Evolutionary conservation across 2,888 invertebrate genomes (phyloP), one percentile per base, ranked within the genome.

Genomic region (Pristionchus mayeri): DNA sequence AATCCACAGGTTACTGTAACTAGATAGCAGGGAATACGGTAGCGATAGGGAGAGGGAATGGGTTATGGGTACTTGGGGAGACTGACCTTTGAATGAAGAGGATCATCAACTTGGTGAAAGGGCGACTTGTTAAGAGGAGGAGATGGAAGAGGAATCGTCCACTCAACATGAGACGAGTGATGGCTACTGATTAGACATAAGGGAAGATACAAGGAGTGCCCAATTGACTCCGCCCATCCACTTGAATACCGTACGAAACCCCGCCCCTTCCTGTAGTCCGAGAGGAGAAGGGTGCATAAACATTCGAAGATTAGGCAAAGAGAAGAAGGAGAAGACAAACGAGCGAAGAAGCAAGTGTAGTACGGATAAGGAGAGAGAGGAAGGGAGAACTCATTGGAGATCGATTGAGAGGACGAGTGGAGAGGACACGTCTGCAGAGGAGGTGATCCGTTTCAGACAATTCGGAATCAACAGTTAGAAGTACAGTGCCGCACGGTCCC

Each of bases 291-390:
- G 37, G 40, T 40, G 71, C 71, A 71, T 71, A 71, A 71, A 71
- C 71, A 71, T 18, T 21, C 3, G 71, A 44, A 71, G 71, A 71
- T 71, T 71, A 71, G 71, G 71, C 71, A 71, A 71, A 71, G 71
- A 71, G 71, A 71, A 30, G 54, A 54, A 71, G 67, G 40, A 40
- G 71, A 44, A 71, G 71, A 71, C 71, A 71, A 71, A 34, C 71
- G 37, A 40, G 63, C 21, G 57, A 57, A 2, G 63, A 34, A 63
- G 63, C 63, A 63, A 71, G 44, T 71, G 71, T 44, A 71, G 71
- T 44, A 40, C 18, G 40, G 71, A 71, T 71, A 44, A 71, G 67
- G 71, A 13, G 24, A 60, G 60, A 60, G 60, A 44, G 44, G n/a
- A n/a, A n/a, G n/a, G n/a, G n/a, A n/a, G n/a, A n/a, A n/a, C n/a